Conservation (phyloP, 2,888 invertebrate species). For the Marronus borbonicus region DNA sequence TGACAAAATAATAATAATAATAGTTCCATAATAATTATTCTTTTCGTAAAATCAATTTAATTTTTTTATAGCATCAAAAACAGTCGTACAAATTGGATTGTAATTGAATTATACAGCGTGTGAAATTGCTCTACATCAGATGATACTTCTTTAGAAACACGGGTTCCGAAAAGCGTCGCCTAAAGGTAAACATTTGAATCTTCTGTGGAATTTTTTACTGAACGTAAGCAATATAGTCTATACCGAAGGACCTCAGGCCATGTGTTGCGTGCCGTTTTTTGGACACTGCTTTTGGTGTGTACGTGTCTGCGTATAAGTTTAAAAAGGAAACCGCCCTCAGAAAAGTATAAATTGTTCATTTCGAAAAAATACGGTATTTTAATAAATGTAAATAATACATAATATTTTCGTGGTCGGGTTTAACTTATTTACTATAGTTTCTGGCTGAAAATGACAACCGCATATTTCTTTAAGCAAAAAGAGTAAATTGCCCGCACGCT, state of each 20-base stretch:
- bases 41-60: conserved; percentile 20
- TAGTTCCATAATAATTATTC: no score
- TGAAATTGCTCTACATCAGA: conserved; percentile 28
- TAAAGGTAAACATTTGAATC: conserved; percentile 36
- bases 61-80: neutral
- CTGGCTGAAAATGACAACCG: conserved; percentile 42
- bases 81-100: conserved; percentile 21
- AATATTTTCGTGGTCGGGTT: conserved; percentile 40
- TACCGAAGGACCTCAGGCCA: conserved; percentile 43
- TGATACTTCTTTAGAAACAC: conserved; percentile 34
- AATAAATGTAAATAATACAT: conserved; percentile 52
- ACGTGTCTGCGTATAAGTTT: conserved; percentile 32
- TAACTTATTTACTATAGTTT: conserved; percentile 28
- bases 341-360: conserved; percentile 48
- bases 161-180: conserved; percentile 38
- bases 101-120: conserved; percentile 26
- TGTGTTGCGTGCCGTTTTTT: conserved; percentile 48
- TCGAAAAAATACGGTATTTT: conserved; percentile 48
- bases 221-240: conserved; percentile 46
- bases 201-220: conserved; percentile 45
- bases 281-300: conserved; percentile 28
- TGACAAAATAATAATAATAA: no score
- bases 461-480: conserved; percentile 40
- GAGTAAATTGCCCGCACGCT: conserved; percentile 34
- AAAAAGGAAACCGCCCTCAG: conserved; percentile 50